These are phyloP conservation scores for Microplitis manilae DNA, from an alignment of 2,888 invertebrate species.

Conservation along the genomic window DNA sequence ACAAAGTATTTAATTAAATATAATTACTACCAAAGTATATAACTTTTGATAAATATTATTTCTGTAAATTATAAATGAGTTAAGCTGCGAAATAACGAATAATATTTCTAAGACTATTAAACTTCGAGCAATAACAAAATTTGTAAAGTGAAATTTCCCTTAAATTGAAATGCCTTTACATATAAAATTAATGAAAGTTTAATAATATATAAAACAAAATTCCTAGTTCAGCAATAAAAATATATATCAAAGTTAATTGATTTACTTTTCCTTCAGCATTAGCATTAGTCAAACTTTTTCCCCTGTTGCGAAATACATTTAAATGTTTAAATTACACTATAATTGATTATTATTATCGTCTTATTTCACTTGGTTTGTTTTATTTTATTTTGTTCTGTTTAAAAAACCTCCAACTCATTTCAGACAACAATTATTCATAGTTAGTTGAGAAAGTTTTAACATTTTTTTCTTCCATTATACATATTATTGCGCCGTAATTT, in stretches of 20 bases:
- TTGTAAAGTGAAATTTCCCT: background rate
- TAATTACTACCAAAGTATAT: background rate
- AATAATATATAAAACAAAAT: background rate
- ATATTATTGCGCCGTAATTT: background rate
- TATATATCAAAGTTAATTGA: background rate
- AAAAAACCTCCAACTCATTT: background rate
- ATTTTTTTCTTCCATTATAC: background rate
- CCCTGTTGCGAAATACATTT: background rate
- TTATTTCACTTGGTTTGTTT: background rate
- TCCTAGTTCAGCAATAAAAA: background rate
- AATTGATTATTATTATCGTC: constrained; percentile 1
- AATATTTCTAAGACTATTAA: background rate
- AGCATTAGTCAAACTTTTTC: background rate
- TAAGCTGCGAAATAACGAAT: background rate
- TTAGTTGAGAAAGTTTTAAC: background rate
- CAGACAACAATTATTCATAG: constrained; percentile 1
- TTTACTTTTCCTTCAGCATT: background rate
- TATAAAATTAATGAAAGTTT: background rate
- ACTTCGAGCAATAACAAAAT: background rate
- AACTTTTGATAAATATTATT: background rate
- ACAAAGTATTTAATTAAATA: too few relatives aligned
- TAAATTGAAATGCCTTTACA: background rate
- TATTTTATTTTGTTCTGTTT: background rate
- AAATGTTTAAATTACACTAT: background rate
- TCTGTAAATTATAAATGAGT: background rate